Base-by-base conservation (phyloP, 2,888 invertebrate species). In the Chloroclysta siterata region DNA sequence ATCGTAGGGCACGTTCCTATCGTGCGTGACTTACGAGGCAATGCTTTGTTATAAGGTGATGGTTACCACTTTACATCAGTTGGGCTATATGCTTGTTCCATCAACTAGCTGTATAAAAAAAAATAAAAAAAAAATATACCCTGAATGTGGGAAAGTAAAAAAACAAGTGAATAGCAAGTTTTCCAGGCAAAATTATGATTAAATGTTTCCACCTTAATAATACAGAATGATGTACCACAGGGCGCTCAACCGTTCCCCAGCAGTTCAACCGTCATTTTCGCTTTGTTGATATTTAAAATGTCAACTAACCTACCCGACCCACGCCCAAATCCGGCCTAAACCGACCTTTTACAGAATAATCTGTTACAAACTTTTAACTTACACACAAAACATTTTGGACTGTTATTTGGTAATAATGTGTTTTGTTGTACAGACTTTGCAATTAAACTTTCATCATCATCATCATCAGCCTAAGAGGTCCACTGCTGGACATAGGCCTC, bases 241-340 rank as follows among this genome's bases (percentile, higher is more conserved):
- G 47, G 36, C 46, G 28, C 47, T 47, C 50, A 63, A 59, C 52
- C 51, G 17, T 17, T 10, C 46, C 10, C 29, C 10, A 44, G 39
- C 13, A 15, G 17, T 64, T 42, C 33, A 52, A 47, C 29, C 33
- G 53, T 28, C 17, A 44, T 33, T 58, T 53, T 60, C 54, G 42
- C 55, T 63, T 46, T 60, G 60, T 56, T 63, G 44, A 63, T 60
- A 51, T 64, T 64, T 52, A 33, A 54, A 60, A 56, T 53, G 56
- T 56, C 60, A 60, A 52, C 58, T n/a, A 51, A 47, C 29, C 57
- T 46, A 41, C 48, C 58, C 29, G 39, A 55, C 55, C 51, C 55
- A 2, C 13, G 33, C 52, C 62, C 51, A 44, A 51, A 50, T 52
- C 53, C 47, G 36, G 47, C 33, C 15, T 13, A 39, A 50, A 44